Evolutionary conservation across 2,888 invertebrate genomes (phyloP).

Genomic region (Suillia variegata): DNA sequence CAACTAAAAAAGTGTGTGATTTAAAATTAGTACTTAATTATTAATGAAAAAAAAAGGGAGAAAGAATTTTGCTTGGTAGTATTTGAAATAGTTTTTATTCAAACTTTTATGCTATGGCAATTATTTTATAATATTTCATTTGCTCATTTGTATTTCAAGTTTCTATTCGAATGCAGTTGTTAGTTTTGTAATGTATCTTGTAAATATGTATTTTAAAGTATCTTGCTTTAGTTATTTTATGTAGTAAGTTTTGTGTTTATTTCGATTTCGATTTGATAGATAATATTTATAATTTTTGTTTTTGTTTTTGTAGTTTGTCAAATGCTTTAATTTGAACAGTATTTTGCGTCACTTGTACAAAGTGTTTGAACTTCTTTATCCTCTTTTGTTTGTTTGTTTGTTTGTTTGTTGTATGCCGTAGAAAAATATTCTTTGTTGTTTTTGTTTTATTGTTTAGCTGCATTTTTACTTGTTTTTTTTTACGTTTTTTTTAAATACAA

Average conservation of each 20-base stretch:
- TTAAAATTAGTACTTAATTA: too few relatives aligned
- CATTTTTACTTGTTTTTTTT: background rate
- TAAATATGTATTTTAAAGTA: constrained; percentile 25
- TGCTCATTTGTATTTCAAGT: too few relatives aligned
- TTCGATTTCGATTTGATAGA: too few relatives aligned
- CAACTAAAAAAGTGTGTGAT: too few relatives aligned
- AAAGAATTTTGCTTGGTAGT: too few relatives aligned
- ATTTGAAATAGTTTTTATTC: too few relatives aligned
- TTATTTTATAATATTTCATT: too few relatives aligned
- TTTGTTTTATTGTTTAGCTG: background rate
- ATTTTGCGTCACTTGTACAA: constrained; percentile 53
- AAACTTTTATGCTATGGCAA: too few relatives aligned
- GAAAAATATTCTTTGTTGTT: constrained; percentile 5
- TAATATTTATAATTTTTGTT: too few relatives aligned
- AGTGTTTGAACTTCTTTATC: constrained; percentile 59
- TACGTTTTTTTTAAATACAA: background rate
- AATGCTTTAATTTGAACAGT: constrained; percentile 58
- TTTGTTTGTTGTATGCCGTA: constrained; percentile 14
- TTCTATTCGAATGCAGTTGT: too few relatives aligned
- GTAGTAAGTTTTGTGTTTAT: background rate
- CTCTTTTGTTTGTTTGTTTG: constrained; percentile 43
- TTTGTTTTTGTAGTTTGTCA: constrained; percentile 18
- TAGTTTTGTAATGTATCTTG: too few relatives aligned
- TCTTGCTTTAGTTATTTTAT: background rate
- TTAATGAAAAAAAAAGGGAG: too few relatives aligned